Evolutionary conservation across 2,113 vertebrate species (phyloP).

Genomic region (Heterochromis multidens): DNA sequence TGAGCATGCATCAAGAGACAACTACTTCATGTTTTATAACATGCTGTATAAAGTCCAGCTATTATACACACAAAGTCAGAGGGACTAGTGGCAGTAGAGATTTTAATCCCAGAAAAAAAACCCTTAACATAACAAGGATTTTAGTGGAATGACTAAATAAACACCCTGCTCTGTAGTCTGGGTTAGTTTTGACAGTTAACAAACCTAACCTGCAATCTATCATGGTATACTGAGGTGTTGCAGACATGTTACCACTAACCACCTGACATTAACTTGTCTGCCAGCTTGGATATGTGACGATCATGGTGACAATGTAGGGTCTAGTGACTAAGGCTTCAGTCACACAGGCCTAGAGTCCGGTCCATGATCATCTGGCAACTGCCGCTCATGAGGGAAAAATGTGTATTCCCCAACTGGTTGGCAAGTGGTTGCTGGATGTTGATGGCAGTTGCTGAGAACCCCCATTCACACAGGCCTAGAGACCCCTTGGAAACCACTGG

Average conservation of each 20-base stretch:
- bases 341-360: background rate
- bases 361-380: background rate
- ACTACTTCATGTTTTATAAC: too few relatives aligned
- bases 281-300: background rate
- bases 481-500: too few relatives aligned
- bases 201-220: background rate
- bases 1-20: too few relatives aligned
- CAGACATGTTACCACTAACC: background rate
- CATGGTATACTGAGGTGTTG: background rate
- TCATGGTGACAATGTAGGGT: background rate
- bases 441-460: too few relatives aligned
- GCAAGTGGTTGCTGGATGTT: too few relatives aligned
- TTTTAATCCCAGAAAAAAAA: background rate
- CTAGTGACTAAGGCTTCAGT: background rate
- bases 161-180: background rate
- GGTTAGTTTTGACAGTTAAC: background rate
- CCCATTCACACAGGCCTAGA: too few relatives aligned
- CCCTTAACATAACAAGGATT: background rate
- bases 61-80: too few relatives aligned
- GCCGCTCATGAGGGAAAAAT: background rate
- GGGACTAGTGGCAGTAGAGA: background rate
- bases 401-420: too few relatives aligned
- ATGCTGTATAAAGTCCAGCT: too few relatives aligned
- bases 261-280: accelerated
- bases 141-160: background rate